Evolutionary conservation across 1,140 invertebrate species (phyloP), one percentile per base, ranked within the genome.

Genomic region (Plectrocnemia conspersa): DNA sequence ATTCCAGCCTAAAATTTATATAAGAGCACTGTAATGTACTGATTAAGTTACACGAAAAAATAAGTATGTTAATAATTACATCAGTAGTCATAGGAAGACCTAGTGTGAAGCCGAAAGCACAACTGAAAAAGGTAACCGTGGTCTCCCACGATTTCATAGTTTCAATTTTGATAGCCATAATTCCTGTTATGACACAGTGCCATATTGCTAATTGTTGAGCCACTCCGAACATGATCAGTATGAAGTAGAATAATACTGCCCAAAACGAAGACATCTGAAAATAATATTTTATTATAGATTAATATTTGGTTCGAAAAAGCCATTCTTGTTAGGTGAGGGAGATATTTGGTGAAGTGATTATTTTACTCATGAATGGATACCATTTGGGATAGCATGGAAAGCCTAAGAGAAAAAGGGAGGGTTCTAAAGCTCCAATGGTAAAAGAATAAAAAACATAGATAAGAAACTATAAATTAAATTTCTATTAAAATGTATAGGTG

Each of bases 71-170:
- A 40, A 55, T 32, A 7, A 16, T 77, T 75, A 91, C 89, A 77
- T 94, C 90, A 13, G 91, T 93, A 41, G 88, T 86, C 72, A 97
- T 83, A 18, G 90, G 84, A 60, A 97, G 77, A 15, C 91, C 89
- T n/a, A 94, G 69, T 11, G 89, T 77, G 53, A 93, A 85, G 6
- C 86, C 91, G 46, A 86, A 82, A 0, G 86, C 80, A 63, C 90
- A 93, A 62, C 87, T 86, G 45, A 91, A 82, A 64, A 93, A 88
- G 0, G 90, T 91, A 40, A 93, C 89, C 3, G 85, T 89, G 0
- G 88, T 90, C 64, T 89, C 84, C 86, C 87, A 91, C 7, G 81
- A 74, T 61, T 83, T 79, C 65, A 89, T 72, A 47, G 80, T 77
- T 65, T 82, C 78, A 7, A 80, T 73, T 70, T 88, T 88, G 63